Base-by-base conservation (phyloP, 2,888 invertebrate genomes). In the Ganaspis brasiliensis region DNA sequence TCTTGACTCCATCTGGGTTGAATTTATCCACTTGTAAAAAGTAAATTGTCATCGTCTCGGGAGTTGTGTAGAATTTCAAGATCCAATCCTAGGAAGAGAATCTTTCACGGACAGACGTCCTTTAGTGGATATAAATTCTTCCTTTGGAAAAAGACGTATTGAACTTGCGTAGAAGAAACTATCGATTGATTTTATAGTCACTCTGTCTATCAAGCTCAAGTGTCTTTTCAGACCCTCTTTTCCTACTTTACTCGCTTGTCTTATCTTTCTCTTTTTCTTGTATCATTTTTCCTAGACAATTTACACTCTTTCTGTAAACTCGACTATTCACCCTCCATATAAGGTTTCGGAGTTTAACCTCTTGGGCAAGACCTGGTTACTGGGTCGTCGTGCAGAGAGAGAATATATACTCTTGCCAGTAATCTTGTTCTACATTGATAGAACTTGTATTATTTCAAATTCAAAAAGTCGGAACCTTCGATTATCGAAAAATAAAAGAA, bases 181-280 rank as follows among this genome's bases (percentile, higher is more conserved):
- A 63, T 63, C 40, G 63, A 63, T 63, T 63, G 63, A 40, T 40
- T 63, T 61, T 72, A 56, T 56, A 63, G 63, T 63, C 40, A 40
- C 57, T 72, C 55, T 74, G 71, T 74, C 71, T 76, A 56, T 74
- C 74, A 49, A 21, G 40, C 40, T 49, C 3, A 37, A 40, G 35
- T 72, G 49, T 26, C 45, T 57, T 40, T 35, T 49, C 55, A 63
- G 40, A 10, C 19, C 31, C 19, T n/a, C 59, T 59, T 16, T 67
- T 61, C 14, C 35, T 31, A 74, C 61, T 21, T 70, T 49, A 21
- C 31, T 59, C 71, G 14, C 40, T 31, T 49, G 10, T 35, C 70
- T 57, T 40, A 63, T 79, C 45, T 59, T 59, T 16, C n/a, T 16
- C 71, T 52, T 78, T 73, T 63, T 52, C 24, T 74, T 35, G 72